Evolutionary conservation across 2,797 vertebrate species (phyloP).

Genomic region (Cirrhinus mrigala): DNA sequence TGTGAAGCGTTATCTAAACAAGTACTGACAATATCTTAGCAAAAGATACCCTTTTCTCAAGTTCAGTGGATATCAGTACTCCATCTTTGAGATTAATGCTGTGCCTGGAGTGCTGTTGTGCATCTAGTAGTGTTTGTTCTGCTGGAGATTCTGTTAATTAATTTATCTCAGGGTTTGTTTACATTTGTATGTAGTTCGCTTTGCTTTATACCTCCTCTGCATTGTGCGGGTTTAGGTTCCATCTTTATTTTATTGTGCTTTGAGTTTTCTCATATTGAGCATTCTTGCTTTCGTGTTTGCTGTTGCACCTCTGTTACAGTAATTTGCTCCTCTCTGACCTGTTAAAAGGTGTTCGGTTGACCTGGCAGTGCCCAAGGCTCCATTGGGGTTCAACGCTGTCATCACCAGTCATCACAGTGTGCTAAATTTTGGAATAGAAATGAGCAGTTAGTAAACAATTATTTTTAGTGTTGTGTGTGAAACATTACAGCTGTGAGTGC

Average conservation of each 20-base stretch:
- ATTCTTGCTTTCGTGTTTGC: background rate
- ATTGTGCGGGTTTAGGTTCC: background rate
- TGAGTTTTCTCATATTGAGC: background rate
- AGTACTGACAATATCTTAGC: background rate
- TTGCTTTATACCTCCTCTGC: background rate
- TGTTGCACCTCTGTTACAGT: conserved; percentile 13
- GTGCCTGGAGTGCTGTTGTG: too few relatives aligned
- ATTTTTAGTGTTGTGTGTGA: background rate
- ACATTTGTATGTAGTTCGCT: background rate
- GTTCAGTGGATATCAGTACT: background rate
- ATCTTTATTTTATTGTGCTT: background rate
- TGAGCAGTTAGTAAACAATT: background rate
- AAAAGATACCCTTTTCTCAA: background rate
- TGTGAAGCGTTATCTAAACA: conserved; percentile 24
- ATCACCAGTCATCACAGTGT: conserved; percentile 46
- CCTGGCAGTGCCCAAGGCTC: conserved; percentile 41
- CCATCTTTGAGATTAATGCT: conserved; percentile 13
- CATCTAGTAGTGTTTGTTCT: background rate
- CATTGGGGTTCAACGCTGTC: background rate
- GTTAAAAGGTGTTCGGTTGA: conserved; percentile 22
- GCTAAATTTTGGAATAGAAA: background rate
- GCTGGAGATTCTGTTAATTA: background rate
- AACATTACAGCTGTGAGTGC: background rate
- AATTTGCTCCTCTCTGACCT: conserved; percentile 20
- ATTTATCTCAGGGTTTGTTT: background rate